Evolutionary conservation across 2,888 invertebrate species (phyloP).

Genomic region (Dynastes maya): DNA sequence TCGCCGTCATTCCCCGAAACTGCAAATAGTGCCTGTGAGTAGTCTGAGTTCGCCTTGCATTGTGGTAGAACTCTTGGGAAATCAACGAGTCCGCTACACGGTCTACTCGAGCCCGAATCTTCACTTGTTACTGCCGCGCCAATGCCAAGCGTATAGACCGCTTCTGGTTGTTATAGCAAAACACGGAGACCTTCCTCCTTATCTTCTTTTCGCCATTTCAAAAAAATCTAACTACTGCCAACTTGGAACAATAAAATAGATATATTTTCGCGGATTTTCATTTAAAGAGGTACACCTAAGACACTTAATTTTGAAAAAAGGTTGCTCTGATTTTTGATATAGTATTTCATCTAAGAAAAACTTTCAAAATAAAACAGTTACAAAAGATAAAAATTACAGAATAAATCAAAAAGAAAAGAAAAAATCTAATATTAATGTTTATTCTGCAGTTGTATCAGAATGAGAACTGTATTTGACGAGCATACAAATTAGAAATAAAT

Average conservation of each 20-base stretch:
- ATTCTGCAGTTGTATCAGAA: no score
- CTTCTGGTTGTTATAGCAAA: conserved; percentile 16
- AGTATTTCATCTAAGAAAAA: no score
- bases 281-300: not conserved
- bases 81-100: conserved; percentile 56
- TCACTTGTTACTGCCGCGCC: conserved; percentile 39
- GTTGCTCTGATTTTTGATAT: no score
- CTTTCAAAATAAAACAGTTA: no score
- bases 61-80: conserved; percentile 64
- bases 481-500: no score
- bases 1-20: conserved; percentile 59
- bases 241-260: not conserved
- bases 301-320: no score
- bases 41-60: conserved; percentile 58
- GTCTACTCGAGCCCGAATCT: conserved; percentile 25
- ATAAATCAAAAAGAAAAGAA: no score
- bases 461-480: no score
- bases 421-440: no score
- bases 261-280: not conserved
- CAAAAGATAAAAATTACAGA: no score
- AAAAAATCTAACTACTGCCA: not conserved
- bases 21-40: conserved; percentile 60
- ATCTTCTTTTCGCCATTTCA: conserved; percentile 4
- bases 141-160: not conserved
- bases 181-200: conserved; percentile 20